These are phyloP conservation scores for Cygnus buccinator DNA, from an alignment of 2,113 vertebrate species.

Conservation along the genomic window DNA sequence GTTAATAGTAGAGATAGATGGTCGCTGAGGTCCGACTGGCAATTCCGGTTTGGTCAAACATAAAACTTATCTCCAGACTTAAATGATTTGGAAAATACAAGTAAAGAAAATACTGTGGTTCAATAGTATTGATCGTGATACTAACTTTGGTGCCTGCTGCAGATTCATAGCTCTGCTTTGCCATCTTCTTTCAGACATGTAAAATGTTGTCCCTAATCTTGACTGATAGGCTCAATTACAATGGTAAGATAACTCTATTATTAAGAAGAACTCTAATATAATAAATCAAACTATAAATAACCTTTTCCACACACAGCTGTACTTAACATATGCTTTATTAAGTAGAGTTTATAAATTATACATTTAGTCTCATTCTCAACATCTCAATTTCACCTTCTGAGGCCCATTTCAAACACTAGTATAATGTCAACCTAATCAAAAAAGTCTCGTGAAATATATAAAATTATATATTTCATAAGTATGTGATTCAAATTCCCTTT, in stretches of 20 bases:
- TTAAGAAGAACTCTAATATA: conserved; percentile 72
- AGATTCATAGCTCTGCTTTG: conserved; percentile 37
- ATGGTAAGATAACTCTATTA: conserved; percentile 76
- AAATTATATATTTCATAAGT: conserved; percentile 26
- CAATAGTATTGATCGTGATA: not conserved
- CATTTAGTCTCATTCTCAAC: conserved; percentile 53
- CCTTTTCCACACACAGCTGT: conserved; percentile 61
- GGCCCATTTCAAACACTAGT: conserved; percentile 62
- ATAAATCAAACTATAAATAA: conserved; percentile 79
- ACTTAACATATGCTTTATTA: conserved; percentile 72
- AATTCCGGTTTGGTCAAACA: not conserved
- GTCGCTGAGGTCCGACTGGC: not conserved
- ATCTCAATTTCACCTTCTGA: conserved; percentile 49
- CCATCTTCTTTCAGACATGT: conserved; percentile 38
- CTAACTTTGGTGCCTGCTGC: conserved; percentile 4
- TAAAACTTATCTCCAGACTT: not conserved
- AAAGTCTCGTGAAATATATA: conserved; percentile 40
- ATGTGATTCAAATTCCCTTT: not conserved
- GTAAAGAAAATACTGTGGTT: not conserved
- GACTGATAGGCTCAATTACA: conserved; percentile 72
- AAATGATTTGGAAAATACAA: not conserved
- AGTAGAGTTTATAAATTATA: conserved; percentile 75
- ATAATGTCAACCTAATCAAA: conserved; percentile 63
- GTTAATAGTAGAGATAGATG: not conserved
- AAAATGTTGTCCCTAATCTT: conserved; percentile 60